Conservation (phyloP, 2,888 invertebrate species). For the Pegoplata infirma region DNA sequence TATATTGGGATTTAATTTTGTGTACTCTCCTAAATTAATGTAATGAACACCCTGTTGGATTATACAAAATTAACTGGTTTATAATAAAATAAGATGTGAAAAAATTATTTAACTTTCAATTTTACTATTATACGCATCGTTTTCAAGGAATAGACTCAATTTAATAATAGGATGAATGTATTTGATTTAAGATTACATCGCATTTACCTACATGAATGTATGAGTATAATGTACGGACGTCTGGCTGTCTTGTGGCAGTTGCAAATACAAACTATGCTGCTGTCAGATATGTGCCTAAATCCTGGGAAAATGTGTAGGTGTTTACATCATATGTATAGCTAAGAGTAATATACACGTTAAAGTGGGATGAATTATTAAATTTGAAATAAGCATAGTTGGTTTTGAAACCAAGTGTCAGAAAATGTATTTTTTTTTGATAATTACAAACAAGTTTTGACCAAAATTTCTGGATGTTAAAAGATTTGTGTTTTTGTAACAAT, state of each 20-base stretch:
- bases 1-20: neutral
- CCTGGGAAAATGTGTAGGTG: slow-evolving; percentile 60
- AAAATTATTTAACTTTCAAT: slow-evolving; percentile 27
- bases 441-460: too few relatives aligned
- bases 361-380: too few relatives aligned
- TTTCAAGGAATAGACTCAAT: slow-evolving; percentile 33
- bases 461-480: too few relatives aligned
- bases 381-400: too few relatives aligned
- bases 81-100: neutral
- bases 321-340: slow-evolving; percentile 33
- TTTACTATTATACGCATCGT: slow-evolving; percentile 3
- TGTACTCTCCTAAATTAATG: too few relatives aligned
- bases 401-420: too few relatives aligned
- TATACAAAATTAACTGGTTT: neutral
- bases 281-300: slow-evolving; percentile 43
- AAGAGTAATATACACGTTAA: too few relatives aligned
- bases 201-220: slow-evolving; percentile 41
- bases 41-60: neutral
- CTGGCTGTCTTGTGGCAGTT: slow-evolving; percentile 12
- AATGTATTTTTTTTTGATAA: too few relatives aligned
- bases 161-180: slow-evolving; percentile 14
- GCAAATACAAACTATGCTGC: slow-evolving; percentile 27
- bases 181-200: slow-evolving; percentile 40
- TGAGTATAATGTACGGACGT: slow-evolving; percentile 1
- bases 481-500: too few relatives aligned